These are phyloP conservation scores for Cottoperca gobio DNA, from an alignment of 2,797 vertebrate genomes.

Conservation along the genomic window DNA sequence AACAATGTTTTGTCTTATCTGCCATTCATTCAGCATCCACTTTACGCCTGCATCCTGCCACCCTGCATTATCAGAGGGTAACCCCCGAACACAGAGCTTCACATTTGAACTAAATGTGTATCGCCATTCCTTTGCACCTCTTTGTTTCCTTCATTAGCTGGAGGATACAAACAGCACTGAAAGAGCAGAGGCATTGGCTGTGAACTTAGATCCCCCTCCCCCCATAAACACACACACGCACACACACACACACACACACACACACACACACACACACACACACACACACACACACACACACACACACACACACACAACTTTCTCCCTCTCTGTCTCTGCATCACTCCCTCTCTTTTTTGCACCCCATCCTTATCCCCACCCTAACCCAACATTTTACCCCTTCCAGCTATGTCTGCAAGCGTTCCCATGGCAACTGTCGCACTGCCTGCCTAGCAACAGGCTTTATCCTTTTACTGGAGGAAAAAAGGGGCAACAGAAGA, in stretches of 20 bases:
- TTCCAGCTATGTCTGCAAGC: slow-evolving; percentile 80
- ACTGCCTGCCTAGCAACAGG: slow-evolving; percentile 87
- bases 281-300: background rate
- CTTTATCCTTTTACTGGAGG: slow-evolving; percentile 76
- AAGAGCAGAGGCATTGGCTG: slow-evolving; percentile 64
- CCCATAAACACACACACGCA: background rate
- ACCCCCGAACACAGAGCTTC: slow-evolving; percentile 5
- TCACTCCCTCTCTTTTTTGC: slow-evolving; percentile 59
- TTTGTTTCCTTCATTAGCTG: slow-evolving; percentile 69
- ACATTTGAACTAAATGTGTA: slow-evolving; percentile 13
- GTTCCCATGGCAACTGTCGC: slow-evolving; percentile 87
- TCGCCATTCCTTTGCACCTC: slow-evolving; percentile 54
- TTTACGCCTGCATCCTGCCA: background rate
- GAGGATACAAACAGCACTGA: slow-evolving; percentile 51
- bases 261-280: slow-evolving; percentile 1
- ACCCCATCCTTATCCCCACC: slow-evolving; percentile 74
- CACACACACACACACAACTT: background rate
- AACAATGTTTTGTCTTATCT: background rate
- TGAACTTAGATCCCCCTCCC: slow-evolving; percentile 70
- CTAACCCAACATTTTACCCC: slow-evolving; percentile 60
- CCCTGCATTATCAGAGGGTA: slow-evolving; percentile 6
- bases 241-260: background rate
- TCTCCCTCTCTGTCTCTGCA: slow-evolving; percentile 37
- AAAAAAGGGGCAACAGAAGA: slow-evolving; percentile 50
- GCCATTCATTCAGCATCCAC: background rate